Percentiles rank a stretch among this genome's conserved stretches.
phyloP scores from a whole-genome alignment of 2,888 invertebrate genomes.

The Ceramica pisi region DNA sequence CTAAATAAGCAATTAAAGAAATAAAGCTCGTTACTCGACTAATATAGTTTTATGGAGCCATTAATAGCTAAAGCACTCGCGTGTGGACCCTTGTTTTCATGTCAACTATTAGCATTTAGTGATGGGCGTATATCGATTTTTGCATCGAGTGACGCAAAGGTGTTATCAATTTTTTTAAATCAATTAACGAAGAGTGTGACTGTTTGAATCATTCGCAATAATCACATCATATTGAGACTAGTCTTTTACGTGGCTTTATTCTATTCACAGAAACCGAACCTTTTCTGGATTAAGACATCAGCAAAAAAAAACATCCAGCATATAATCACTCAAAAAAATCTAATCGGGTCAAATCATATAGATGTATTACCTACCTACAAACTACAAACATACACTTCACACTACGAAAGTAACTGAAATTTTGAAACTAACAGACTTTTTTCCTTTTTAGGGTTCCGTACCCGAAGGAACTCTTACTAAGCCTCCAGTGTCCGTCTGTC shows the following conservation, averaged over 20 bases:
- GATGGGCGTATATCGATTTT: slow-evolving; percentile 40
- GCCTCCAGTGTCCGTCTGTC: too few species aligned
- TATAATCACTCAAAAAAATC: too few species aligned
- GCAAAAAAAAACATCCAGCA: too few species aligned
- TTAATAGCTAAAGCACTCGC: slow-evolving; percentile 64
- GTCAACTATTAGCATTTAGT: slow-evolving; percentile 65
- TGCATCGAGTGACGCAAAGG: background rate
- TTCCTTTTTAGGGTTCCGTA: too few species aligned
- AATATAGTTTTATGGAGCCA: slow-evolving; percentile 66
- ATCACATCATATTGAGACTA: background rate
- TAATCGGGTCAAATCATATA: background rate
- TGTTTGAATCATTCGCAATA: background rate
- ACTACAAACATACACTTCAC: too few species aligned
- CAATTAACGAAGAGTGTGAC: background rate
- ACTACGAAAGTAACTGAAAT: too few species aligned
- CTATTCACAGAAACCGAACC: background rate
- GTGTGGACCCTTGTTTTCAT: slow-evolving; percentile 60
- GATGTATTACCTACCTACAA: too few species aligned
- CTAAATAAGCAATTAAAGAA: slow-evolving; percentile 65
- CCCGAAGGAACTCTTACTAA: too few species aligned
- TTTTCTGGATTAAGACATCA: background rate
- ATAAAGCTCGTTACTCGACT: slow-evolving; percentile 64
- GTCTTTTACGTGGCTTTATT: background rate
- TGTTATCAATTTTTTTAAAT: background rate
- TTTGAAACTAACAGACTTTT: too few species aligned